Conservation (phyloP, 2,888 invertebrate species). For the Netelia virgata region DNA sequence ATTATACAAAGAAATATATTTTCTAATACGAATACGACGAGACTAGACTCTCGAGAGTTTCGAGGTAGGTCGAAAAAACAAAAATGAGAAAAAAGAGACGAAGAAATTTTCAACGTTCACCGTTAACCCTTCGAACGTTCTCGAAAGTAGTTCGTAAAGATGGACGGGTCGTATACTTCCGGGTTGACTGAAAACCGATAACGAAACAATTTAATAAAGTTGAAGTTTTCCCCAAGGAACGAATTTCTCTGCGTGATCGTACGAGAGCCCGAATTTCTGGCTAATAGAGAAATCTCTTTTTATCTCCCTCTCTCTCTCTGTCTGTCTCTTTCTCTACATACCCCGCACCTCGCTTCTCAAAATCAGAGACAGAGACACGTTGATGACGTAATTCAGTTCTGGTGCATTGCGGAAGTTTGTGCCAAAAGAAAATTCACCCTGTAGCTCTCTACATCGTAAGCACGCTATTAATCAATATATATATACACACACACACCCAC, state of each 20-base stretch:
- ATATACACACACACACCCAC: not conserved
- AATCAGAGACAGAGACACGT: slow-evolving; percentile 33
- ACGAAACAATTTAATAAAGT: slow-evolving; percentile 27
- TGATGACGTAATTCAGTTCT: slow-evolving; percentile 53
- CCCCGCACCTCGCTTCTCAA: not conserved
- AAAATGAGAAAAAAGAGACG: not conserved
- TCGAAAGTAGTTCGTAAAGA: not conserved
- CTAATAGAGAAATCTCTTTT: not conserved
- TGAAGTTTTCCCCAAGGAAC: not conserved
- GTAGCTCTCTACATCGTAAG: not conserved
- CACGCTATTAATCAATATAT: not conserved
- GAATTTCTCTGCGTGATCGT: slow-evolving; percentile 13
- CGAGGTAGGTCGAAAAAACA: not conserved
- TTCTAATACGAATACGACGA: too few relatives aligned
- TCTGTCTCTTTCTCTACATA: not conserved
- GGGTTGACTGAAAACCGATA: slow-evolving; percentile 22
- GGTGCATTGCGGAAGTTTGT: slow-evolving; percentile 55
- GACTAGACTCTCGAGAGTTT: too few relatives aligned
- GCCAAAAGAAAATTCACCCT: slow-evolving; percentile 52
- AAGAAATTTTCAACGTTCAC: not conserved
- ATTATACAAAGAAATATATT: too few relatives aligned
- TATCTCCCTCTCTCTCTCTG: not conserved
- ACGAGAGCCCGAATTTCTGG: not conserved
- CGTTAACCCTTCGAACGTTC: not conserved
- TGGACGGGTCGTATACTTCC: not conserved